Evolutionary conservation across 1,140 invertebrate genomes (phyloP).

Genomic region (Patella vulgata): DNA sequence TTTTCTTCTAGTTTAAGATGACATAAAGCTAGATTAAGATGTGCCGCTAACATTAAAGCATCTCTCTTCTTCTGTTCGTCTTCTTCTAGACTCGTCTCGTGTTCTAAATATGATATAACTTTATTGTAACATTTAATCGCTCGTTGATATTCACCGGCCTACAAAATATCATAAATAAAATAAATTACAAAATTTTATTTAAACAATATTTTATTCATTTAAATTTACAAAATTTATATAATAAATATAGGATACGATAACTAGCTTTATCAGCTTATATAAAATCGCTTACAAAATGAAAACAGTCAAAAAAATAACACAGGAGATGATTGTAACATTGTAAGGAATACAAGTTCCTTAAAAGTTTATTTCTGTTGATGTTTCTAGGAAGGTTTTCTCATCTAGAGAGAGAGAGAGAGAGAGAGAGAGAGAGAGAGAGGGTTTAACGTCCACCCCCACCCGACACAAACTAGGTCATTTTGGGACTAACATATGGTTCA

Average conservation of each 20-base stretch:
- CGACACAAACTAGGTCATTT: too few relatives aligned
- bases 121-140: conserved; percentile 92
- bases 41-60: conserved; percentile 75
- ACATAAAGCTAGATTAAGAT: conserved; percentile 88
- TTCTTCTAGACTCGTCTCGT: conserved; percentile 64
- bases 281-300: conserved; percentile 1
- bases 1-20: conserved; percentile 84
- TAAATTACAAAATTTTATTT: background rate
- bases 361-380: too few relatives aligned
- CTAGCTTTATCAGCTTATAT: too few relatives aligned
- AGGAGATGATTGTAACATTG: too few relatives aligned
- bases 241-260: too few relatives aligned
- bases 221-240: too few relatives aligned
- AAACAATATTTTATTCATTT: background rate
- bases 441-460: too few relatives aligned
- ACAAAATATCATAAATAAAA: conserved; percentile 10
- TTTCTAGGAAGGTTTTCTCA: too few relatives aligned
- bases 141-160: conserved; percentile 78
- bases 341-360: too few relatives aligned
- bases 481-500: too few relatives aligned
- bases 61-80: conserved; percentile 71
- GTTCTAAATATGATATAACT: conserved; percentile 72
- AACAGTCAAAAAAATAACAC: background rate
- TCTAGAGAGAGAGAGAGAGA: too few relatives aligned
- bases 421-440: too few relatives aligned